Conservation (phyloP, 2,888 invertebrate genomes). For the Glaucopsyche alexis region DNA sequence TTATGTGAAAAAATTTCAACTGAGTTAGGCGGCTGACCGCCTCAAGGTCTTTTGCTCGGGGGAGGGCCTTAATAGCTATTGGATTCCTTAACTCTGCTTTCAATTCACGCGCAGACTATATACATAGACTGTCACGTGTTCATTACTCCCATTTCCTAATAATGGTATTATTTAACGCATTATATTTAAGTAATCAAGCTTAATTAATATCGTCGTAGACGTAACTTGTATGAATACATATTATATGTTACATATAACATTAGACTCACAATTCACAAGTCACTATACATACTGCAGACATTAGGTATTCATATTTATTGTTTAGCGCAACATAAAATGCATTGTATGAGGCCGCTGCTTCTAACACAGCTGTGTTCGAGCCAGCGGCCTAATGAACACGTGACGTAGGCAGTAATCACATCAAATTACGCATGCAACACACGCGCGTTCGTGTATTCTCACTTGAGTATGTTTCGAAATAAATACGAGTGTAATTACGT, state of each 20-base stretch:
- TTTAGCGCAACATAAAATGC: neutral
- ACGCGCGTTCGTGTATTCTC: constrained; percentile 1
- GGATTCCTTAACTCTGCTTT: too few relatives aligned
- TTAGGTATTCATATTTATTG: constrained; percentile 10
- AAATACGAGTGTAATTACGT: neutral
- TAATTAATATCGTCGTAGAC: neutral
- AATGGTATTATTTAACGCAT: neutral
- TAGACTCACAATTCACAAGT: neutral
- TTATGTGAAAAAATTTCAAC: too few relatives aligned
- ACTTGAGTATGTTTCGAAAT: constrained; percentile 5
- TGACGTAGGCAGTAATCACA: constrained; percentile 24
- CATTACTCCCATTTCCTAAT: neutral
- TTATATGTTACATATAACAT: neutral
- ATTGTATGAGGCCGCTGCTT: neutral
- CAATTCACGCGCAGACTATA: neutral
- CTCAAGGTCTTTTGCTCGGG: too few relatives aligned
- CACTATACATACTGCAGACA: neutral
- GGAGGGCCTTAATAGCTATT: too few relatives aligned
- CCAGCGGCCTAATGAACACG: neutral
- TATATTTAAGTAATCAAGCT: neutral
- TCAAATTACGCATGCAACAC: constrained; percentile 13
- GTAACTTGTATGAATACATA: neutral
- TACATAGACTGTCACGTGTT: constrained; percentile 4
- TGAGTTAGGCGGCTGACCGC: too few relatives aligned
- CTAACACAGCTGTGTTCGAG: too few relatives aligned